Conservation (phyloP, 2,113 vertebrate species). For the Anoplopoma fimbria region DNA sequence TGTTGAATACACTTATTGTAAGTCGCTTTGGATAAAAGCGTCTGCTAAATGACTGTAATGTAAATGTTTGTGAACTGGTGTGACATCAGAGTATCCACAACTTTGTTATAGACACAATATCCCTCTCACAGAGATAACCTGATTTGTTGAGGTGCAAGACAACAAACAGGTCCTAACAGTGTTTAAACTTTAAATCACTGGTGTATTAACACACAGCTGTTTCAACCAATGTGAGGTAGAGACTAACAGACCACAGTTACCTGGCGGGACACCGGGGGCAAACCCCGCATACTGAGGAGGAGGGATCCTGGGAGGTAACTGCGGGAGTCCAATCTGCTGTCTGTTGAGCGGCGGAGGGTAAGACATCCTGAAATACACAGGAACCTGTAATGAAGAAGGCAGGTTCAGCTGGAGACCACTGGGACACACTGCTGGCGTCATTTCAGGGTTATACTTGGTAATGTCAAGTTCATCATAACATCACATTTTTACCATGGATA, state of each 20-base stretch:
- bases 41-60: no score
- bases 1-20: no score
- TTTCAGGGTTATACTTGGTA: no score
- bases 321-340: constrained; percentile 84
- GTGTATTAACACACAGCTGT: neutral
- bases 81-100: neutral
- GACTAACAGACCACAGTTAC: constrained; percentile 53
- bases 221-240: neutral
- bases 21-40: no score
- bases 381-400: constrained; percentile 74
- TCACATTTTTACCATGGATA: neutral
- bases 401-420: neutral
- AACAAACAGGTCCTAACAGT: neutral
- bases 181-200: neutral
- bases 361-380: constrained; percentile 89
- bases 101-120: neutral
- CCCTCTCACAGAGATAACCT: neutral
- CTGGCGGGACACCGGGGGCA: constrained; percentile 90
- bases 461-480: neutral
- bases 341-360: constrained; percentile 96
- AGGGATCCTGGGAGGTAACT: constrained; percentile 93
- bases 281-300: constrained; percentile 95
- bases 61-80: no score
- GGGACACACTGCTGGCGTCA: neutral
- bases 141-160: neutral